These are phyloP conservation scores for Amphiprion clarkii DNA, from an alignment of 2,797 vertebrate species.

Conservation along the genomic window DNA sequence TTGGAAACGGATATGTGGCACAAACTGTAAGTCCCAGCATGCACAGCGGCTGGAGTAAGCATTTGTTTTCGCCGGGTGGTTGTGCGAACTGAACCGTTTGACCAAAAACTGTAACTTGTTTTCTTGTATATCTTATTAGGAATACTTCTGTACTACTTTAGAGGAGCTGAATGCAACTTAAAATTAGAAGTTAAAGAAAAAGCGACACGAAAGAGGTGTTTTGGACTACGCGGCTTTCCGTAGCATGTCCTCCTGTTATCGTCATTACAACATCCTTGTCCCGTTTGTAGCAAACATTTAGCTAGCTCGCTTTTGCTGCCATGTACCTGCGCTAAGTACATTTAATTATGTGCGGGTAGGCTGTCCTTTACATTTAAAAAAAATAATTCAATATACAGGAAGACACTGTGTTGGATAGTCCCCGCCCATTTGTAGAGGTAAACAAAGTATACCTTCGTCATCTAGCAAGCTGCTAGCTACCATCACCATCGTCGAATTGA, in stretches of 20 bases:
- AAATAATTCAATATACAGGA: not conserved
- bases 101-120: fast-evolving
- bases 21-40: slow-evolving; percentile 81
- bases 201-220: not conserved
- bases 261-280: slow-evolving; percentile 5
- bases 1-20: slow-evolving; percentile 77
- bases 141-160: fast-evolving
- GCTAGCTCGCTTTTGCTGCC: not conserved
- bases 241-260: slow-evolving; percentile 36
- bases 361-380: not conserved
- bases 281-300: slow-evolving; percentile 35
- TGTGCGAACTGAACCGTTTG: not conserved
- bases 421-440: slow-evolving; percentile 49
- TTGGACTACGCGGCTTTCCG: slow-evolving; percentile 58
- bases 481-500: not conserved
- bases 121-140: fast-evolving
- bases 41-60: slow-evolving; percentile 67
- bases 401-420: not conserved
- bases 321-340: not conserved
- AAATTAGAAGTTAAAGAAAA: not conserved
- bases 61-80: slow-evolving; percentile 4
- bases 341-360: fast-evolving
- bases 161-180: not conserved
- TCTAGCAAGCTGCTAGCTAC: slow-evolving; percentile 7
- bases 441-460: slow-evolving; percentile 61